Evolutionary conservation across 2,888 invertebrate genomes (phyloP).

Genomic region (Neoascia interrupta): DNA sequence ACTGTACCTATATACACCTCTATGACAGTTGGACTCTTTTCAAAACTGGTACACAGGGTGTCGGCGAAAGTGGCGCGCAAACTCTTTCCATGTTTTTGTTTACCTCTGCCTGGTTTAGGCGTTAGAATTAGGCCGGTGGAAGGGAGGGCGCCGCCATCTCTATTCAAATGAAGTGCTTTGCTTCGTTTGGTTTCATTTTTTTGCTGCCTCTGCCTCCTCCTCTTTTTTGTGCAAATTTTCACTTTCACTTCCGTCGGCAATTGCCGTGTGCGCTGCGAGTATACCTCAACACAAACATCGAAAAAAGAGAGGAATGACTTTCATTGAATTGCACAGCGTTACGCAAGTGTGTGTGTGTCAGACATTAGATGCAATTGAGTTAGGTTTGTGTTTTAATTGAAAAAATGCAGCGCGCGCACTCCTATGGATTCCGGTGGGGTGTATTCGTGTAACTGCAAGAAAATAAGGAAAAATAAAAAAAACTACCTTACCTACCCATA

Average conservation of each 20-base stretch:
- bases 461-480: too few relatives aligned
- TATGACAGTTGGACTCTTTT: background rate
- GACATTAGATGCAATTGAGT: background rate
- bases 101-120: background rate
- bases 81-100: conserved; percentile 11
- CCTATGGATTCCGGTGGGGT: conserved; percentile 50
- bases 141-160: conserved; percentile 29
- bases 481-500: conserved; percentile 23
- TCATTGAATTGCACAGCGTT: too few relatives aligned
- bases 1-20: conserved; percentile 23
- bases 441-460: too few relatives aligned
- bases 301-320: conserved; percentile 67
- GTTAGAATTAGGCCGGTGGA: conserved; percentile 54
- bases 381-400: conserved; percentile 40
- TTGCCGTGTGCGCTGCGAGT: conserved; percentile 11
- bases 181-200: conserved; percentile 34
- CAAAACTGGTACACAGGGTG: conserved; percentile 57
- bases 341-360: conserved; percentile 2
- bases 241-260: conserved; percentile 66
- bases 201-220: background rate
- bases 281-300: conserved; percentile 29
- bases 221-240: conserved; percentile 39
- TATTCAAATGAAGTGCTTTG: conserved; percentile 56
- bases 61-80: conserved; percentile 55
- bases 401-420: conserved; percentile 62